A percentile compares a stretch with the other conserved stretches of the same genome.
Conservation (phyloP, 2,888 invertebrate genomes). For the Tridacna gigas region DNA sequence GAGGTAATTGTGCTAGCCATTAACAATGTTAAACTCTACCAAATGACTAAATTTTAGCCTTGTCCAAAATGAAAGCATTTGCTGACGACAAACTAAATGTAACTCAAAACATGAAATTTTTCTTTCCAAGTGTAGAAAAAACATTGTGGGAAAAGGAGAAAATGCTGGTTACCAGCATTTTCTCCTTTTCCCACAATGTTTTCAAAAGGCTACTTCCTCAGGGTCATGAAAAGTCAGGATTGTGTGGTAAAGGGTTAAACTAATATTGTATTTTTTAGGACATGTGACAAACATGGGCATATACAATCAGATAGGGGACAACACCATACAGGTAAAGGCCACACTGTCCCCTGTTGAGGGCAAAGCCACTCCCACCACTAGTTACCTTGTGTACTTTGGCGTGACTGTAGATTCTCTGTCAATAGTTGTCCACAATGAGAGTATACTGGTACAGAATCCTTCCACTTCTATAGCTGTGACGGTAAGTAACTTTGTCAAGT, state of each 20-base stretch:
- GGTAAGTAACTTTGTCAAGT: constrained; percentile 12
- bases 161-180: background rate
- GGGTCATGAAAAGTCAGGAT: too few relatives aligned
- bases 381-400: constrained; percentile 61
- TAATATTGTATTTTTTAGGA: constrained; percentile 10
- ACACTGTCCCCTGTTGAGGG: constrained; percentile 65
- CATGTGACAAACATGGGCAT: constrained; percentile 11
- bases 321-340: constrained; percentile 59
- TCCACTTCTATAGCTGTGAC: constrained; percentile 10
- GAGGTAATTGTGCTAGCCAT: too few relatives aligned
- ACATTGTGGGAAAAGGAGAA: background rate
- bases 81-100: too few relatives aligned
- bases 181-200: background rate
- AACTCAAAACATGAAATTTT: too few relatives aligned
- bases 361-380: constrained; percentile 40
- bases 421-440: constrained; percentile 2
- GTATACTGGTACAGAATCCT: background rate
- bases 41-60: too few relatives aligned
- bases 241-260: background rate
- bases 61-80: too few relatives aligned
- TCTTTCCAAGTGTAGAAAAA: too few relatives aligned
- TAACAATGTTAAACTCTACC: too few relatives aligned
- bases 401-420: constrained; percentile 24
- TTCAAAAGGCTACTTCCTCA: too few relatives aligned
- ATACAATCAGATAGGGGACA: constrained; percentile 19